A percentile compares a stretch with the other conserved stretches of the same genome.
phyloP scores from a whole-genome alignment of 2,888 invertebrate species.

The Drosophila mulleri region DNA sequence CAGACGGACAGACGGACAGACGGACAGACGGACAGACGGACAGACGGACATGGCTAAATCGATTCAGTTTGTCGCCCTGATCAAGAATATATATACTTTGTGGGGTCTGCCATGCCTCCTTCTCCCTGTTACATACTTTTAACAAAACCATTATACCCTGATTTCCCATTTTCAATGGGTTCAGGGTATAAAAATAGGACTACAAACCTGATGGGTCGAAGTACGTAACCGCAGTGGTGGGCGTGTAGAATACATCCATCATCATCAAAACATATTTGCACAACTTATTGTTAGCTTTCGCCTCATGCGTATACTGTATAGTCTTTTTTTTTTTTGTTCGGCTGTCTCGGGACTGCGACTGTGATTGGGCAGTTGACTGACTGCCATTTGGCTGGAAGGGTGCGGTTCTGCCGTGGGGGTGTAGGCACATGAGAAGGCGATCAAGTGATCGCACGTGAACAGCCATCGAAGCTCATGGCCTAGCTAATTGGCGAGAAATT shows the following conservation, averaged over 20 bases:
- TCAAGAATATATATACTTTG: too few relatives aligned
- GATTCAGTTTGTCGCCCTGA: too few relatives aligned
- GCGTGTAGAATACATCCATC: slow-evolving; percentile 62
- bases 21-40: too few relatives aligned
- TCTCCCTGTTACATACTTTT: too few relatives aligned
- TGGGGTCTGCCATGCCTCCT: too few relatives aligned
- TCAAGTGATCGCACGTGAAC: slow-evolving; percentile 79
- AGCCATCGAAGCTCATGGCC: slow-evolving; percentile 35
- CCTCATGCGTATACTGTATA: slow-evolving; percentile 13
- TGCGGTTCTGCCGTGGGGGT: slow-evolving; percentile 14
- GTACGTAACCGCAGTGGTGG: slow-evolving; percentile 27
- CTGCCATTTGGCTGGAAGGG: slow-evolving; percentile 2
- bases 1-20: too few relatives aligned
- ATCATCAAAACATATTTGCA: slow-evolving; percentile 62
- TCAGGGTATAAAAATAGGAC: too few relatives aligned
- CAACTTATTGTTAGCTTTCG: slow-evolving; percentile 61
- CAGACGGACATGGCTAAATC: too few relatives aligned
- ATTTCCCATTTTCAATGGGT: too few relatives aligned
- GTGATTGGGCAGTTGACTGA: slow-evolving; percentile 33
- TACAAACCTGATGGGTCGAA: neutral
- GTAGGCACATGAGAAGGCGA: slow-evolving; percentile 55
- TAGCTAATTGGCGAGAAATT: slow-evolving; percentile 46
- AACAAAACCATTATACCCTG: too few relatives aligned
- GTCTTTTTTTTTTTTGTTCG: neutral
- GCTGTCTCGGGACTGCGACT: slow-evolving; percentile 40